Evolutionary conservation across 2,888 invertebrate species (phyloP), one percentile per base, ranked within the genome.

Genomic region (Drosophila setosimentum): DNA sequence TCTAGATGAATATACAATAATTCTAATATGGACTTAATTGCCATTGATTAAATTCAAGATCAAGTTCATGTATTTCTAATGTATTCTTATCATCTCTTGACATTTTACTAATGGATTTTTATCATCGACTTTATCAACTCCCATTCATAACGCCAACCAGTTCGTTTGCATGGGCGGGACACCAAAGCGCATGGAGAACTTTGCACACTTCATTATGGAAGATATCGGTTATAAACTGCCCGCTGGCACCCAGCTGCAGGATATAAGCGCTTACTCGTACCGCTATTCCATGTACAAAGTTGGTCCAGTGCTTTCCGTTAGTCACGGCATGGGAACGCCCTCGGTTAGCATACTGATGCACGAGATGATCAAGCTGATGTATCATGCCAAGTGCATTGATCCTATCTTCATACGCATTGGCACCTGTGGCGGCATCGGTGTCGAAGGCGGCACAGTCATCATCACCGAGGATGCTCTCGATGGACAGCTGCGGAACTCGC

Each of bases 161-260:
- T 99, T 98, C 93, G 98, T 99, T 42, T 98, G 98, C 93, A 98
- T 99, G 97, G 99, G 99, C 51, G 99, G 99, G 21, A 98, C 98
- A 29, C 98, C 98, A 18, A 97, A 97, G 91, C 95, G 99, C 62
- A 98, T 99, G 98, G 97, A 98, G 93, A 95, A 95, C 91, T 98
- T 99, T 93, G 98, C 99, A 35, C 95, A 97, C 93, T 97, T 95
- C 92, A 97, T 99, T 83, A 97, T 97, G 96, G 95, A 96, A 76
- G 97, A 98, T 94, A 96, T 99, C 82, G 96, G 97, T 6, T 96
- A 98, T 93, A 97, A 97, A 93, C 94, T 98, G 87, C 98, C 98
- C 2, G 96, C 97, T 65, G 98, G 98, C 59, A 97, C 97, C 24
- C 96, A 96, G 68, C 94, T 98, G 55, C 95, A 96, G 91, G 97